These are phyloP conservation scores for Myoxocephalus aenaeus DNA, from an alignment of 2,797 vertebrate genomes.

Conservation along the genomic window DNA sequence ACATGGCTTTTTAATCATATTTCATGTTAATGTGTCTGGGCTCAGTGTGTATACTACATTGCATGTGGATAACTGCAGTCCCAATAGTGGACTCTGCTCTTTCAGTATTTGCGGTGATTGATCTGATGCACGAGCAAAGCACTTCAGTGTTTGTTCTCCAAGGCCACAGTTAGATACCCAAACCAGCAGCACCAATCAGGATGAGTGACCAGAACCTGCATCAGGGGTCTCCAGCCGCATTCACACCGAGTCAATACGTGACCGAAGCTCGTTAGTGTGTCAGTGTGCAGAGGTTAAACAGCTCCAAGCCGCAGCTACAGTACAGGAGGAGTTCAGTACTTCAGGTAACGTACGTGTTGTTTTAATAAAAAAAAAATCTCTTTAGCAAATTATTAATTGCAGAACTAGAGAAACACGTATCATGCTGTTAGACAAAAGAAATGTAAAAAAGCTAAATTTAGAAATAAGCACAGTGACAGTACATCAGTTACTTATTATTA, in stretches of 20 bases:
- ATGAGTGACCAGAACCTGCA: background rate
- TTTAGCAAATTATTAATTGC: background rate
- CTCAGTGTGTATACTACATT: background rate
- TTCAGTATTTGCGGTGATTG: slow-evolving; percentile 61
- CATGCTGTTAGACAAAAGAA: background rate
- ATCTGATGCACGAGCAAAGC: background rate
- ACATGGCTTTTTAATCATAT: background rate
- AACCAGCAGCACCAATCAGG: slow-evolving; percentile 9
- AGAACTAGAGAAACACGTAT: background rate
- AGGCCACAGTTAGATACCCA: background rate
- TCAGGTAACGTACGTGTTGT: slow-evolving; percentile 34
- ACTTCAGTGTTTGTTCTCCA: background rate
- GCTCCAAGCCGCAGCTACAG: background rate
- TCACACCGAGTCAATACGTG: background rate
- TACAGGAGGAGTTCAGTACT: background rate
- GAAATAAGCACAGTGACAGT: background rate
- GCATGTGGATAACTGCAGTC: background rate
- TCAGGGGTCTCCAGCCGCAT: background rate
- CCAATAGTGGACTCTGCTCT: slow-evolving; percentile 34
- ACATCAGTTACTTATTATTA: background rate
- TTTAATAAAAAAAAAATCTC: background rate
- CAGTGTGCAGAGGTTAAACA: background rate
- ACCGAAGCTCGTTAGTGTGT: background rate
- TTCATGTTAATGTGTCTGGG: background rate
- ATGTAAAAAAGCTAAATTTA: too few relatives aligned